Conservation (phyloP, 1,140 invertebrate species). For the Diabrotica undecimpunctata region DNA sequence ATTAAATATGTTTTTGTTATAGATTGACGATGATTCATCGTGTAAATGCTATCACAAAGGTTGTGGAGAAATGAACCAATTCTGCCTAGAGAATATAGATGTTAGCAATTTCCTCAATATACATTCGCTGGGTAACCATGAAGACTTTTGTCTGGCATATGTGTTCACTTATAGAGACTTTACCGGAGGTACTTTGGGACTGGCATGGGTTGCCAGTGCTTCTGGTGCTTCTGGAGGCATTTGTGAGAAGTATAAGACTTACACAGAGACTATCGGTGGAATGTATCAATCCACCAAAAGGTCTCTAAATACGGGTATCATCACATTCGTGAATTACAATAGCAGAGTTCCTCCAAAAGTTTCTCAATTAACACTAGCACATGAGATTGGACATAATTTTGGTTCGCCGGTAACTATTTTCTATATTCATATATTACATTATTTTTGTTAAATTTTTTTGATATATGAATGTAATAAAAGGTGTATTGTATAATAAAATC, state of each 20-base stretch:
- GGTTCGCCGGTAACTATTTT: conserved; percentile 77
- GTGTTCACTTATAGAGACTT: conserved; percentile 87
- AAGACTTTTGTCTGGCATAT: conserved; percentile 97
- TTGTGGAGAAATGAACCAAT: conserved; percentile 79
- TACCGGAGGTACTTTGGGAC: conserved; percentile 56
- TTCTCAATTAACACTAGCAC: conserved; percentile 94
- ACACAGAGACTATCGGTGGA: conserved; percentile 90
- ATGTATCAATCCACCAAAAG: conserved; percentile 90
- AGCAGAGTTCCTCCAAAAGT: conserved; percentile 94
- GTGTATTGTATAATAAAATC: no score
- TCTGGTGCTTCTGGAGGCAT: conserved; percentile 96
- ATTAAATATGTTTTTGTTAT: conserved; percentile 7
- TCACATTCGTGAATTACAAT: conserved; percentile 99
- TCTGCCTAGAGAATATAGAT: conserved; percentile 97
- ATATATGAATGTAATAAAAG: no score
- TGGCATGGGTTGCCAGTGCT: conserved; percentile 97
- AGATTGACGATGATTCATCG: conserved; percentile 86
- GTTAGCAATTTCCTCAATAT: conserved; percentile 99
- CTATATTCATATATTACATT: no score
- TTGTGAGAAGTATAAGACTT: conserved; percentile 97
- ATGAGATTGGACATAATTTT: conserved; percentile 99
- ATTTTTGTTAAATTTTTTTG: no score
- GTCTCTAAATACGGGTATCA: conserved; percentile 97
- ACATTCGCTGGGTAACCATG: conserved; percentile 94
- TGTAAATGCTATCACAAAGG: conserved; percentile 62